Conservation (phyloP, 2,797 vertebrate genomes). For the Bothrops alternatus region DNA sequence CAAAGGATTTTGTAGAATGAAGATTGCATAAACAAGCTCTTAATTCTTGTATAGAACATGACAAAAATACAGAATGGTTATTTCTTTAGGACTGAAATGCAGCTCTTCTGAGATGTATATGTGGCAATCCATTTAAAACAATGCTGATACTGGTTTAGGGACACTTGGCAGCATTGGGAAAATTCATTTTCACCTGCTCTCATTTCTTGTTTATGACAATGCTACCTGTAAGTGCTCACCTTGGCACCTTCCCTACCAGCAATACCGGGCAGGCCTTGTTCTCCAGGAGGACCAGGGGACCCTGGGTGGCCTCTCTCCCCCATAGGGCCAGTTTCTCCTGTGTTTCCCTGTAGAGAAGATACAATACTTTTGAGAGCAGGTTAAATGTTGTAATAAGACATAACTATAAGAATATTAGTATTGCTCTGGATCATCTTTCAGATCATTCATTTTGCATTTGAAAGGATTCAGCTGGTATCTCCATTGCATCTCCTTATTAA, state of each 20-base stretch:
- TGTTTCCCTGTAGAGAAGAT: slow-evolving; percentile 78
- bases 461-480: neutral
- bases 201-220: neutral
- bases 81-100: neutral
- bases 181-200: neutral
- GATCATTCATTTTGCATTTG: too few relatives aligned
- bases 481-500: neutral
- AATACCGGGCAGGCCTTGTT: slow-evolving; percentile 87
- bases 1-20: neutral
- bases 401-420: neutral
- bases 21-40: neutral
- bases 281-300: slow-evolving; percentile 87
- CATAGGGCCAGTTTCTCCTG: slow-evolving; percentile 84
- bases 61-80: neutral
- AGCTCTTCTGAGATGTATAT: neutral
- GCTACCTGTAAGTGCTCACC: slow-evolving; percentile 67
- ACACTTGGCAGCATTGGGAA: neutral
- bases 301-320: slow-evolving; percentile 92
- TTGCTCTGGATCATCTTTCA: neutral
- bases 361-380: neutral
- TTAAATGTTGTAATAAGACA: neutral
- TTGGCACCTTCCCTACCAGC: slow-evolving; percentile 89
- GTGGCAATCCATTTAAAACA: neutral
- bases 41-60: neutral
- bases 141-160: neutral